These are phyloP conservation scores for Magallana angulata DNA, from an alignment of 1,140 invertebrate genomes.

Conservation along the genomic window DNA sequence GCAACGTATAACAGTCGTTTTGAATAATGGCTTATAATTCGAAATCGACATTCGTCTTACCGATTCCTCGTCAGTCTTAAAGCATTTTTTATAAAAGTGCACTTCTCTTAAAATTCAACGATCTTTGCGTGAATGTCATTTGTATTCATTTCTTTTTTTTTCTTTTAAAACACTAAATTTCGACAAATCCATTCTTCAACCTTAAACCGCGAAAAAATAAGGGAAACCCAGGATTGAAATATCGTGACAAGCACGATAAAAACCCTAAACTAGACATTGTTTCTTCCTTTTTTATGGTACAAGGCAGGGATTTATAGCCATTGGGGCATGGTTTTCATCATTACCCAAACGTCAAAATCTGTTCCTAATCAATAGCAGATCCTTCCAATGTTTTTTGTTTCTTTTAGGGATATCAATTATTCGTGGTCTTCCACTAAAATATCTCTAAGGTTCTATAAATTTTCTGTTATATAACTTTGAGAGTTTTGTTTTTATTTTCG, in stretches of 20 bases:
- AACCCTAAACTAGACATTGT: neutral
- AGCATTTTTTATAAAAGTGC: too few species aligned
- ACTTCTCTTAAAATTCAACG: too few species aligned
- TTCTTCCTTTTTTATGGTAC: neutral
- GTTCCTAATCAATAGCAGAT: constrained; percentile 2
- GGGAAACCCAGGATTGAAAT: neutral
- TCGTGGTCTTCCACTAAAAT: neutral
- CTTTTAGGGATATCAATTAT: neutral
- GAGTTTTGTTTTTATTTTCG: too few species aligned
- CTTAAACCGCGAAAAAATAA: neutral
- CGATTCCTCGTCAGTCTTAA: too few species aligned
- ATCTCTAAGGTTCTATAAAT: neutral
- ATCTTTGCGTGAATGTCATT: too few species aligned
- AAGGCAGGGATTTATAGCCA: neutral
- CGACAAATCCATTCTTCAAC: too few species aligned
- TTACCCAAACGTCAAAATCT: constrained; percentile 16
- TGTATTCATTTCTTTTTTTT: too few species aligned
- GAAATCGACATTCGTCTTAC: too few species aligned
- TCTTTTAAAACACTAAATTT: too few species aligned
- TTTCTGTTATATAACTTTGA: too few species aligned
- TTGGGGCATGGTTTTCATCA: neutral
- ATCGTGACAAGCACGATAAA: constrained; percentile 4
- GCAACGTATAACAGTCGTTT: too few species aligned
- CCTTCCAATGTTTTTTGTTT: neutral
- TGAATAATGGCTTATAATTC: too few species aligned